These are phyloP conservation scores for Leptosomus discolor DNA, from an alignment of 2,113 vertebrate species.

Conservation along the genomic window DNA sequence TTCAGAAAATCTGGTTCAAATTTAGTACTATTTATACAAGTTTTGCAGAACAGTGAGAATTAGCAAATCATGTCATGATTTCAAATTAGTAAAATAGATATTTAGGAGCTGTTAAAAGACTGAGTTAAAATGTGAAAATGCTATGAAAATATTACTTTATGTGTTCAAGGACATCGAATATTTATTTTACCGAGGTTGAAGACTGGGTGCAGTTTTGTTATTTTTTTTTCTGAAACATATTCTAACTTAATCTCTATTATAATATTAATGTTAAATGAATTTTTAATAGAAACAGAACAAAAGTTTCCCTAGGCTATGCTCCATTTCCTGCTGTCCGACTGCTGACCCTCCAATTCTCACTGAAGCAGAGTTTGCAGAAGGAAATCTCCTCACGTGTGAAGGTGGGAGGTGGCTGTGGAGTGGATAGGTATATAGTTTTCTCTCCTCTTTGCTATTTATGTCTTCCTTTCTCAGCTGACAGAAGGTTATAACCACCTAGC, in stretches of 20 bases:
- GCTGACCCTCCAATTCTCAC: background rate
- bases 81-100: slow-evolving; percentile 68
- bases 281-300: background rate
- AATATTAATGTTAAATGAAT: background rate
- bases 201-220: background rate
- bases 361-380: background rate
- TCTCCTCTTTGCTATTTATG: background rate
- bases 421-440: background rate
- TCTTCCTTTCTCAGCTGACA: background rate
- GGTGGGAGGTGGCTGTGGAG: background rate
- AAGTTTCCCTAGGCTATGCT: background rate
- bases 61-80: slow-evolving; percentile 64
- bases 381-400: background rate
- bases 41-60: slow-evolving; percentile 68
- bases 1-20: slow-evolving; percentile 71
- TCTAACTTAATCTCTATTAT: background rate
- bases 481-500: background rate
- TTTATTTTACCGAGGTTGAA: slow-evolving; percentile 21
- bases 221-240: background rate
- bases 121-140: slow-evolving; percentile 53
- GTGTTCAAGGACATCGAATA: background rate
- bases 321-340: background rate
- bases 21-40: slow-evolving; percentile 64
- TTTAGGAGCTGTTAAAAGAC: slow-evolving; percentile 66
- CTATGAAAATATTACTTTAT: slow-evolving; percentile 23